phyloP scores from a whole-genome alignment of 2,113 vertebrate genomes.

The Orientallactaga bullata region DNA sequence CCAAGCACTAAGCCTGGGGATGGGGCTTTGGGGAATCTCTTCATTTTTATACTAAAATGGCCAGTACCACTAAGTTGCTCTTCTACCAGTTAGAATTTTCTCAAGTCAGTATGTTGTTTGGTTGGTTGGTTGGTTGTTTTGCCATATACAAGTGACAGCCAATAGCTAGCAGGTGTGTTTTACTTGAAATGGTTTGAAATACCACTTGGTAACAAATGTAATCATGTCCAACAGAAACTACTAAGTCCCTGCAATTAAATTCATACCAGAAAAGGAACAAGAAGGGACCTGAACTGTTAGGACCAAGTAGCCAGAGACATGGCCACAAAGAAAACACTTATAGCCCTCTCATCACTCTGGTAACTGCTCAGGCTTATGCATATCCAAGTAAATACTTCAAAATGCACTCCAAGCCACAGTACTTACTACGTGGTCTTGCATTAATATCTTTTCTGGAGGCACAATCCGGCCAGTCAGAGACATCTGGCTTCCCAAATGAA shows the following conservation, averaged over 20 bases:
- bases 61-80: background rate
- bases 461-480: conserved; percentile 77
- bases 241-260: background rate
- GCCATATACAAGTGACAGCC: background rate
- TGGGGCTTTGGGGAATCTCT: background rate
- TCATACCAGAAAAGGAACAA: background rate
- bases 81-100: background rate
- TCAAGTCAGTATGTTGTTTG: background rate
- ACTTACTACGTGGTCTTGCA: conserved; percentile 75
- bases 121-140: background rate
- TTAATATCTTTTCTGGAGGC: conserved; percentile 75
- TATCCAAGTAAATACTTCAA: background rate
- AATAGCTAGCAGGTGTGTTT: background rate
- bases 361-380: background rate
- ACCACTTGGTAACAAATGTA: background rate
- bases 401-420: background rate
- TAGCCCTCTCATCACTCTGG: background rate
- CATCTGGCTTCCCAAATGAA: conserved; percentile 69
- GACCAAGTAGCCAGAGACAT: background rate
- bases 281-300: background rate
- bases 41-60: background rate
- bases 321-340: background rate
- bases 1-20: background rate
- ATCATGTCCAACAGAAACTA: background rate
- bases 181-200: background rate